These are phyloP conservation scores for Hylaea fasciaria DNA, from an alignment of 2,888 invertebrate genomes.

Conservation along the genomic window DNA sequence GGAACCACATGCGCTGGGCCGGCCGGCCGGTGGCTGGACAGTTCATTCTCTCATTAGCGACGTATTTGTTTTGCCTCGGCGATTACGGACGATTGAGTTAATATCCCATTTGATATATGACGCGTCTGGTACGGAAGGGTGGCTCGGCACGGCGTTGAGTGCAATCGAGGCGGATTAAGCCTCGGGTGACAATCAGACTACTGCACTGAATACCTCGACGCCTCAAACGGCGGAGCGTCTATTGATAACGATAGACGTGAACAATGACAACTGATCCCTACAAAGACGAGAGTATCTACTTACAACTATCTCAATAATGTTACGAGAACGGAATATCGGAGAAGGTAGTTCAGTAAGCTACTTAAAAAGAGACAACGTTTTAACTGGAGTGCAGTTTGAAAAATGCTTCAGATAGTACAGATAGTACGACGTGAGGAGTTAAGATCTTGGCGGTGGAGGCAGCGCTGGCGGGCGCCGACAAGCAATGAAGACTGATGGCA, in stretches of 20 bases:
- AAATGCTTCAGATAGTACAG: slow-evolving; percentile 67
- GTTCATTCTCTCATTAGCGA: slow-evolving; percentile 81
- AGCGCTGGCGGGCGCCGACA: slow-evolving; percentile 80
- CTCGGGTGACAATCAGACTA: slow-evolving; percentile 49
- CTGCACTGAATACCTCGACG: slow-evolving; percentile 38
- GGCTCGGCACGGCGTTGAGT: slow-evolving; percentile 51
- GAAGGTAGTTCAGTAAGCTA: background rate
- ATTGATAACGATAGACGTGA: slow-evolving; percentile 24
- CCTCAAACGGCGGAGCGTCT: slow-evolving; percentile 28
- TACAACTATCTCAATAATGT: slow-evolving; percentile 24
- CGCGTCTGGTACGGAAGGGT: slow-evolving; percentile 66
- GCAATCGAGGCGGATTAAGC: slow-evolving; percentile 57
- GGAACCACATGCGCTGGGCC: slow-evolving; percentile 77
- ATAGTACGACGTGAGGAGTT: slow-evolving; percentile 74
- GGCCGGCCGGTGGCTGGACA: slow-evolving; percentile 62
- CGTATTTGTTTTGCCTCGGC: slow-evolving; percentile 77
- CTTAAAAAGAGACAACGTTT: slow-evolving; percentile 57
- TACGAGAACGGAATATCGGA: slow-evolving; percentile 10
- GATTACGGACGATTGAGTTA: slow-evolving; percentile 79
- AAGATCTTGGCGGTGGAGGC: slow-evolving; percentile 66
- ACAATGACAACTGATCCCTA: slow-evolving; percentile 37
- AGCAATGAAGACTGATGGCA: slow-evolving; percentile 85
- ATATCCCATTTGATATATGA: slow-evolving; percentile 77
- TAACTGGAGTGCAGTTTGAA: slow-evolving; percentile 57
- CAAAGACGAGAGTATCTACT: background rate